A percentile compares a stretch with the other conserved stretches of the same genome.
phyloP scores from a whole-genome alignment of 2,797 vertebrate species.

The Fratercula arctica region DNA sequence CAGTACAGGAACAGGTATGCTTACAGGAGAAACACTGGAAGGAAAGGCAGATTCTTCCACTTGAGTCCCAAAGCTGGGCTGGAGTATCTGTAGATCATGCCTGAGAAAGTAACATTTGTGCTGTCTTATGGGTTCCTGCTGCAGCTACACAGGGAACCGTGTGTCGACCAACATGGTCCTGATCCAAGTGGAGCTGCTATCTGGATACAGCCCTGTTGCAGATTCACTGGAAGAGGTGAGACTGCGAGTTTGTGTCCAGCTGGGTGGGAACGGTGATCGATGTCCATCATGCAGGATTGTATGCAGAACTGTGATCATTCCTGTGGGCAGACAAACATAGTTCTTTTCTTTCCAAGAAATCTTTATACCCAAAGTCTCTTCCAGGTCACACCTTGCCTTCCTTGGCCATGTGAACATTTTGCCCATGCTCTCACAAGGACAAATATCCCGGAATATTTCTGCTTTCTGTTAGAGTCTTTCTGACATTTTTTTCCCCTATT shows the following conservation, averaged over 20 bases:
- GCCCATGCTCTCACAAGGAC: not conserved
- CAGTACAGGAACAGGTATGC: not conserved
- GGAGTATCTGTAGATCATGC: not conserved
- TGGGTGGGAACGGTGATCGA: constrained; percentile 6
- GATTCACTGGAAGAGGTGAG: constrained; percentile 69
- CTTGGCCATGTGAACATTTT: not conserved
- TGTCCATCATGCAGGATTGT: not conserved
- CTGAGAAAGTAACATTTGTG: constrained; percentile 44
- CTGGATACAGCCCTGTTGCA: constrained; percentile 63
- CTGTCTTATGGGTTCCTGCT: constrained; percentile 46
- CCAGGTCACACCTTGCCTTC: not conserved
- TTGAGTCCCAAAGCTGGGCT: not conserved
- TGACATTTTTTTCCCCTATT: not conserved
- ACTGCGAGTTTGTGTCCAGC: not conserved
- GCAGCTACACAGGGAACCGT: constrained; percentile 71
- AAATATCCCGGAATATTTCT: not conserved
- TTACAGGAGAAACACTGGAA: constrained; percentile 18
- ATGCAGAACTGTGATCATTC: not conserved
- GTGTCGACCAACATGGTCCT: constrained; percentile 75
- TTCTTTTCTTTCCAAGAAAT: not conserved
- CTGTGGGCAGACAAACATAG: not conserved
- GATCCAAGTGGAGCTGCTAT: constrained; percentile 73
- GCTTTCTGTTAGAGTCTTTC: not conserved
- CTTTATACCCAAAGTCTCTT: not conserved
- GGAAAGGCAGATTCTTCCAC: constrained; percentile 5